Evolutionary conservation across 2,113 vertebrate genomes (phyloP).

Genomic region (Oncorhynchus kisutch): DNA sequence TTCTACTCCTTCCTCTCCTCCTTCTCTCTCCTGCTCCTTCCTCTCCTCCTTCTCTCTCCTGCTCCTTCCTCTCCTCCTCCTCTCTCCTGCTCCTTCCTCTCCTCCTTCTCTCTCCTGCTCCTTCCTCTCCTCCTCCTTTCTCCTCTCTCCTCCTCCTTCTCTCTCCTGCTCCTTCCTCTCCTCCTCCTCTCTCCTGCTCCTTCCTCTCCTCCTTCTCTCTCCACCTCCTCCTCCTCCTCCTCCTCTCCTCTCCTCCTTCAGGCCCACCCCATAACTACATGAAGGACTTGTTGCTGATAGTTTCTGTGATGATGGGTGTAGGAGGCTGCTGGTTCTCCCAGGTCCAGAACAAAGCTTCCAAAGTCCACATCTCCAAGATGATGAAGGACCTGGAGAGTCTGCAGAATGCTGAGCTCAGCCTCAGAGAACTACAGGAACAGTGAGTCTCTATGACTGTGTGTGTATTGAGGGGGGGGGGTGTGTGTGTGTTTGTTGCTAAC

Average conservation of each 20-base stretch:
- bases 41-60: no score
- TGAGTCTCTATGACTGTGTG: slow-evolving; percentile 57
- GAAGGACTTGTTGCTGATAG: slow-evolving; percentile 92
- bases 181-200: neutral
- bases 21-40: no score
- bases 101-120: no score
- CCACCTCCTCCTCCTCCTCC: neutral
- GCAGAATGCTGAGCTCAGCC: slow-evolving; percentile 91
- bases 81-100: no score
- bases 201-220: no score
- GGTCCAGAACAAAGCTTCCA: slow-evolving; percentile 89
- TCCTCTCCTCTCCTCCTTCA: slow-evolving; percentile 38
- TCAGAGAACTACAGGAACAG: slow-evolving; percentile 92
- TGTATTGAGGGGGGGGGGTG: neutral
- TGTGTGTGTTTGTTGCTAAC: neutral
- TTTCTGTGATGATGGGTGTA: slow-evolving; percentile 94
- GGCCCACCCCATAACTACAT: slow-evolving; percentile 96
- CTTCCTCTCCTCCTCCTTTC: no score
- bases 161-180: no score
- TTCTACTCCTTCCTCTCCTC: no score
- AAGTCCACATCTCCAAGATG: slow-evolving; percentile 92
- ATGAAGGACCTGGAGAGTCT: slow-evolving; percentile 97
- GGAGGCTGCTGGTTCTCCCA: slow-evolving; percentile 97
- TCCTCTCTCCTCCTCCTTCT: neutral
- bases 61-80: no score